Evolutionary conservation across 2,113 vertebrate genomes (phyloP).

Genomic region (Neodon shergylaensis): DNA sequence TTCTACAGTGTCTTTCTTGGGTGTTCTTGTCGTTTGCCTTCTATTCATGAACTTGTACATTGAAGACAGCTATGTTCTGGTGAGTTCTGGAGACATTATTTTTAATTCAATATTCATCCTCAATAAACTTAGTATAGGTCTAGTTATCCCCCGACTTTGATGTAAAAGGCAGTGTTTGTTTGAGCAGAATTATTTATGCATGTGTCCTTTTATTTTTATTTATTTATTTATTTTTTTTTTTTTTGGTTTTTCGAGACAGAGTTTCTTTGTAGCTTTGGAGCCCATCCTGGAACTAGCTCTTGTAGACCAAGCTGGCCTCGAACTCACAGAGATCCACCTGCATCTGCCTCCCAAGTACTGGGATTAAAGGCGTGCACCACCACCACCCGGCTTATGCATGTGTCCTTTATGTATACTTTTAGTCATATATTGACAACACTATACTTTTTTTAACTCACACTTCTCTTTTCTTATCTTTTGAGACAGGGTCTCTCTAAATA

Average conservation of each 20-base stretch:
- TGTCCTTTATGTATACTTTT: not conserved
- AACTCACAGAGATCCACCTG: too few species aligned
- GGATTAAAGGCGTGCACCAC: too few species aligned
- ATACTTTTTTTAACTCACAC: not conserved
- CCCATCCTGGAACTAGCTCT: too few species aligned
- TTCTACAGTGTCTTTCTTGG: slow-evolving; percentile 95
- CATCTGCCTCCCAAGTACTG: too few species aligned
- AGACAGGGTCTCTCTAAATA: too few species aligned
- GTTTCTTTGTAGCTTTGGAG: too few species aligned
- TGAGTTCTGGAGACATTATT: slow-evolving; percentile 82
- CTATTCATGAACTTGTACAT: slow-evolving; percentile 98
- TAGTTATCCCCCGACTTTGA: not conserved
- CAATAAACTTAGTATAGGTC: not conserved
- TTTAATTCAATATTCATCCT: not conserved
- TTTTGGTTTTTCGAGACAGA: too few species aligned
- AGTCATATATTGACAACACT: not conserved
- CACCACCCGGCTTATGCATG: too few species aligned
- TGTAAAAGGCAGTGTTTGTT: not conserved
- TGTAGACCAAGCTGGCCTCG: too few species aligned
- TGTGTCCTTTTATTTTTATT: not conserved
- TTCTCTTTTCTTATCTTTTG: too few species aligned
- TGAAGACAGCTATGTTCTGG: slow-evolving; percentile 97
- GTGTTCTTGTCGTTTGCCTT: slow-evolving; percentile 94
- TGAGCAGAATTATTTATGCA: not conserved
- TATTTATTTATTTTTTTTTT: too few species aligned